phyloP scores from a whole-genome alignment of 2,797 vertebrate genomes.

The Platyrinchus mystaceus region DNA sequence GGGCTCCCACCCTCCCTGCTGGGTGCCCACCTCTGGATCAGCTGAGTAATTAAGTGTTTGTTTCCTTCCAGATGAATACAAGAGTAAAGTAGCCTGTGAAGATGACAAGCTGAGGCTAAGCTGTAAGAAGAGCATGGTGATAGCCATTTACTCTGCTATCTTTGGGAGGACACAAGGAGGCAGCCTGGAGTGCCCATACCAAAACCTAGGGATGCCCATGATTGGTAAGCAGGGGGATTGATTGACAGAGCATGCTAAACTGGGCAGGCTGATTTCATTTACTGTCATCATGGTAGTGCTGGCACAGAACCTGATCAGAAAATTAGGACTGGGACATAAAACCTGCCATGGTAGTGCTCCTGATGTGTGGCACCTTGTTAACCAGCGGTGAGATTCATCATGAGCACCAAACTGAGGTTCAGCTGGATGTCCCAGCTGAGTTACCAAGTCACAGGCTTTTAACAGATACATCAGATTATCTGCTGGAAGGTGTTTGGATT shows the following conservation, averaged over 20 bases:
- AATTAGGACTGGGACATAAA: not conserved
- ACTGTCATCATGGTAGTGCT: not conserved
- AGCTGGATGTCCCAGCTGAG: not conserved
- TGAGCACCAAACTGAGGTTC: not conserved
- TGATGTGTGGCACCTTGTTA: not conserved
- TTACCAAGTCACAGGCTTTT: not conserved
- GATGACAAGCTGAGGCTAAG: conserved; percentile 87
- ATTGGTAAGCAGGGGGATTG: conserved; percentile 76
- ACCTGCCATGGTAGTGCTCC: not conserved
- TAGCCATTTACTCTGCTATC: conserved; percentile 86
- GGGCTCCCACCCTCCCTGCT: not conserved
- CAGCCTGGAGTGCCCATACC: conserved; percentile 85
- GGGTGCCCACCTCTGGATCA: not conserved
- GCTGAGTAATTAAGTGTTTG: conserved; percentile 29
- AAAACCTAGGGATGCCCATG: conserved; percentile 78
- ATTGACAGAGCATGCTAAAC: not conserved
- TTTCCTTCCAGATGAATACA: conserved; percentile 84
- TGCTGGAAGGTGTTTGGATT: not conserved
- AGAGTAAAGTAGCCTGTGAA: conserved; percentile 90
- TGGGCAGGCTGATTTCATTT: not conserved
- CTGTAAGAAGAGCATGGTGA: conserved; percentile 89
- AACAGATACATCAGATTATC: not conserved
- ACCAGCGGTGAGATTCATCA: not conserved
- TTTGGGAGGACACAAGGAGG: conserved; percentile 86
- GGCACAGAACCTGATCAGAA: not conserved